phyloP scores from a whole-genome alignment of 30 jellyfish, hydroid and myxozoan species.

The Aurelia coerulea region DNA sequence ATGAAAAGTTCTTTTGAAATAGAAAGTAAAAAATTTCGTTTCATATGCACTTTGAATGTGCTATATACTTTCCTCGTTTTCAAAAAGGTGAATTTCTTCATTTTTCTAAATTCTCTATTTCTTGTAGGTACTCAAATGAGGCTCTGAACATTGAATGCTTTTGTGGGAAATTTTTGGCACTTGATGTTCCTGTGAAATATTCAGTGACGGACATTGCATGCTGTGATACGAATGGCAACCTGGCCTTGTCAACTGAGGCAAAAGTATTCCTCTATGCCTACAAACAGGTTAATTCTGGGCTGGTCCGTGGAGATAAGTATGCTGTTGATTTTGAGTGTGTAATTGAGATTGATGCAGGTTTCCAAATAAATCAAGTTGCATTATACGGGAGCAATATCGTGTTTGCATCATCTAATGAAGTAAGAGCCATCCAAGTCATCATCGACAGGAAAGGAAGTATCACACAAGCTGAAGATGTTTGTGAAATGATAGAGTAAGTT shows the following conservation, averaged over 20 bases:
- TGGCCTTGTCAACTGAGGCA: slow-evolving; percentile 87
- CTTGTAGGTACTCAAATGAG: slow-evolving; percentile 54
- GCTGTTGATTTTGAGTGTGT: slow-evolving; percentile 74
- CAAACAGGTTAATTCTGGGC: slow-evolving; percentile 10
- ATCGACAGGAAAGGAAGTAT: slow-evolving; percentile 59
- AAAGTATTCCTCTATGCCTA: slow-evolving; percentile 62
- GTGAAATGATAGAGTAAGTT: slow-evolving; percentile 77
- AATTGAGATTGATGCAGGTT: slow-evolving; percentile 72
- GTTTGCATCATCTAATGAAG: slow-evolving; percentile 81
- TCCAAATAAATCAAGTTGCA: slow-evolving; percentile 61
- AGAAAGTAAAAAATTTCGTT: too few relatives aligned
- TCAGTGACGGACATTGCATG: slow-evolving; percentile 82
- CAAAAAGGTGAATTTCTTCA: too few relatives aligned
- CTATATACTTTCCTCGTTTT: too few relatives aligned
- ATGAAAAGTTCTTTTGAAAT: too few relatives aligned
- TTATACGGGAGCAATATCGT: slow-evolving; percentile 58
- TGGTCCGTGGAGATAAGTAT: slow-evolving; percentile 2
- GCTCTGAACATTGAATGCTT: slow-evolving; percentile 15
- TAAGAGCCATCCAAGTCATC: slow-evolving; percentile 69
- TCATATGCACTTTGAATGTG: too few relatives aligned
- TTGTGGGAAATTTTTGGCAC: slow-evolving; percentile 62
- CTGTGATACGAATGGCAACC: slow-evolving; percentile 74
- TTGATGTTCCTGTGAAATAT: slow-evolving; percentile 72
- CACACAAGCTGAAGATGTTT: slow-evolving; percentile 90
- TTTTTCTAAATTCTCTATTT: background rate